Evolutionary conservation across 1,140 invertebrate species (phyloP).

Genomic region (Apis dorsata): DNA sequence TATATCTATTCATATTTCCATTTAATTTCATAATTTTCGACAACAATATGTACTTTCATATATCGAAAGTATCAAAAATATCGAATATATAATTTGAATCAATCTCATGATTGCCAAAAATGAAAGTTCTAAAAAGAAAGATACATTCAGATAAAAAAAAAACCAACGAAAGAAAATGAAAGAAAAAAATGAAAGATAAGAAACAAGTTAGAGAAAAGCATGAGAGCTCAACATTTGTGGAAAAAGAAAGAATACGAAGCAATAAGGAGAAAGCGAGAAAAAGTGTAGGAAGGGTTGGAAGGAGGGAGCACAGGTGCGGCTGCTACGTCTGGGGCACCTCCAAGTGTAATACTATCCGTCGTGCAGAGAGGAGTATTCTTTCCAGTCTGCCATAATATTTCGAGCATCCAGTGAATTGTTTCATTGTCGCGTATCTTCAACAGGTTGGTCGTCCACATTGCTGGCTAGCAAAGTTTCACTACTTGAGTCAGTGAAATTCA

Average conservation of each 20-base stretch:
- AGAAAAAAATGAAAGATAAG: background rate
- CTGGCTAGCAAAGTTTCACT: too few species aligned
- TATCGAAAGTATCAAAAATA: background rate
- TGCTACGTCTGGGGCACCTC: conserved; percentile 39
- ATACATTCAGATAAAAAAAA: background rate
- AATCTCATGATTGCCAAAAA: background rate
- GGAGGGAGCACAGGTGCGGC: conserved; percentile 68
- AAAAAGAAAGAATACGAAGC: background rate
- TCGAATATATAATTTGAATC: background rate
- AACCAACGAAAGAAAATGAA: background rate
- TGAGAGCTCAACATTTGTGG: background rate
- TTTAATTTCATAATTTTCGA: background rate
- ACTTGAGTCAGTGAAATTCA: conserved; percentile 3
- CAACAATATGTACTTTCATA: background rate
- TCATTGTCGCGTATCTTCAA: conserved; percentile 13
- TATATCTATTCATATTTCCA: background rate
- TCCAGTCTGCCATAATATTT: conserved; percentile 9
- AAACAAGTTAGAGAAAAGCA: background rate
- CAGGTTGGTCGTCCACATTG: conserved; percentile 19
- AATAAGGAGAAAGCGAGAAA: conserved; percentile 36
- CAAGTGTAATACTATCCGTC: conserved; percentile 51
- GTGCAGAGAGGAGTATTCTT: conserved; percentile 29
- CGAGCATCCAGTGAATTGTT: conserved; percentile 22
- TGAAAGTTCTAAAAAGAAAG: background rate
- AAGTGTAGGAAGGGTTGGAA: conserved; percentile 46